Conservation (phyloP, 2,797 vertebrate genomes). For the Pseudochirops corinnae region DNA sequence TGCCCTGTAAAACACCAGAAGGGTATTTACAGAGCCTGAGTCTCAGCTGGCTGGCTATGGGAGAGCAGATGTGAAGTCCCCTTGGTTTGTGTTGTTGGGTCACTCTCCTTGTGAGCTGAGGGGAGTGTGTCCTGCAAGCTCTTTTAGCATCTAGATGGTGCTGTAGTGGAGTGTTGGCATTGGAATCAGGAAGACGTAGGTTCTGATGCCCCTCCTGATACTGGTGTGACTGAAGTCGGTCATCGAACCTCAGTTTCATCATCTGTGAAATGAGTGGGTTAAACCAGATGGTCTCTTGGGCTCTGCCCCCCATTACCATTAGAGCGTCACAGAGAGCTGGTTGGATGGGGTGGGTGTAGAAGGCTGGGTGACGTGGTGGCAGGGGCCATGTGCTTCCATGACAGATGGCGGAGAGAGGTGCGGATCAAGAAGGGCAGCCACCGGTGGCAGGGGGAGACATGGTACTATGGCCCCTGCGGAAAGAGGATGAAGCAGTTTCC, state of each 20-base stretch:
- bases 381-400: slow-evolving; percentile 80
- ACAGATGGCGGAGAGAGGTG: slow-evolving; percentile 95
- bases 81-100: neutral
- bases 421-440: slow-evolving; percentile 93
- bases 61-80: neutral
- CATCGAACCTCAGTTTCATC: neutral
- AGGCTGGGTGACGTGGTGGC: slow-evolving; percentile 77
- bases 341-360: slow-evolving; percentile 53
- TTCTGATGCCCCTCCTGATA: neutral
- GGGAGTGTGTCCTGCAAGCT: slow-evolving; percentile 15
- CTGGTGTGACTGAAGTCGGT: neutral
- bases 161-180: slow-evolving; percentile 2
- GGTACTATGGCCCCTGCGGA: slow-evolving; percentile 98
- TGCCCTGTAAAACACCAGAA: slow-evolving; percentile 42
- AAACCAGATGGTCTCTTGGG: neutral
- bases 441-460: slow-evolving; percentile 97
- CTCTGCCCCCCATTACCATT: neutral
- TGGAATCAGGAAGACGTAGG: neutral
- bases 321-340: neutral
- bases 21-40: slow-evolving; percentile 16
- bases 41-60: slow-evolving; percentile 27
- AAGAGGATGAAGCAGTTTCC: slow-evolving; percentile 99
- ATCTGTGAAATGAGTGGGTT: neutral
- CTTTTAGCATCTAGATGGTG: slow-evolving; percentile 16
- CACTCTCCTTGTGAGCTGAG: slow-evolving; percentile 10